Evolutionary conservation across 2,797 vertebrate species (phyloP).

Genomic region (Acanthornis magna): DNA sequence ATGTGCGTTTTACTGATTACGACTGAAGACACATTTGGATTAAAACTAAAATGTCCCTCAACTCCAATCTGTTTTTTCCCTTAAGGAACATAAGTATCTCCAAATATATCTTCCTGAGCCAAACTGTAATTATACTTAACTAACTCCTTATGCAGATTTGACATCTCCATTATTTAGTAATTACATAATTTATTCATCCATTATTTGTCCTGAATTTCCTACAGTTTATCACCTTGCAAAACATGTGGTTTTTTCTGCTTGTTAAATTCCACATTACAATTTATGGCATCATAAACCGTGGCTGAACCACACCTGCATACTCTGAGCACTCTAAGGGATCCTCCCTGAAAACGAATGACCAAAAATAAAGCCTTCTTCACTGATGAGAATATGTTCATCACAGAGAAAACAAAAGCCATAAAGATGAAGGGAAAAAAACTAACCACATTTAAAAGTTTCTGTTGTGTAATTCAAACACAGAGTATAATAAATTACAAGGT

Average conservation of each 20-base stretch:
- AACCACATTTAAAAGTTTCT: background rate
- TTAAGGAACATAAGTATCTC: background rate
- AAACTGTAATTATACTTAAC: background rate
- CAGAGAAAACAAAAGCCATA: background rate
- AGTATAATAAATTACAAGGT: background rate
- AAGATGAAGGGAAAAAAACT: background rate
- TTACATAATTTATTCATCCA: background rate
- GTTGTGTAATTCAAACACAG: background rate
- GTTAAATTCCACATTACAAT: background rate
- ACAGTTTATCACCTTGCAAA: background rate
- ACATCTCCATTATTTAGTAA: background rate
- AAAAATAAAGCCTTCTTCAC: background rate
- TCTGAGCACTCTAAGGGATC: background rate
- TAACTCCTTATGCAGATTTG: background rate
- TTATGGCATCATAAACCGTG: background rate
- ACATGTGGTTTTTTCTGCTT: background rate
- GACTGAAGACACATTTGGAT: background rate
- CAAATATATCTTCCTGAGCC: background rate
- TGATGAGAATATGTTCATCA: background rate
- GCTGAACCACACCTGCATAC: background rate
- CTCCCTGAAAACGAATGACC: background rate
- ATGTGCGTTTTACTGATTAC: background rate
- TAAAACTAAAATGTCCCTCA: background rate
- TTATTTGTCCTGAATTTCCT: background rate
- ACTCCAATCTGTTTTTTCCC: background rate